phyloP scores from a whole-genome alignment of 2,797 vertebrate genomes.

The Tapirus indicus region DNA sequence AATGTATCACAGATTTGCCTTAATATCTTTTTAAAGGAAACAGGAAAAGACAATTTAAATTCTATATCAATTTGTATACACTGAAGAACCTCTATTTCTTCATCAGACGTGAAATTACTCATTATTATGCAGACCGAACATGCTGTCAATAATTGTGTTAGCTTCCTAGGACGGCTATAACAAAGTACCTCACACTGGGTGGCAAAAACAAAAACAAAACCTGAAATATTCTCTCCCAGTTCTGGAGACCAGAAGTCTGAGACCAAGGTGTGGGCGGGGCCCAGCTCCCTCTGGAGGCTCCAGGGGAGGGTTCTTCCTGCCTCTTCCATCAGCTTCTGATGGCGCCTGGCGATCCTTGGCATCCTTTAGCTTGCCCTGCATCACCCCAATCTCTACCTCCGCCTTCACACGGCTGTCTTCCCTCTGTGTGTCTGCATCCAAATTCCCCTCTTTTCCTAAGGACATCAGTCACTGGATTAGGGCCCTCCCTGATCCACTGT shows the following conservation, averaged over 20 bases:
- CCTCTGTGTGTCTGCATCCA: fast-evolving
- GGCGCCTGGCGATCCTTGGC: neutral
- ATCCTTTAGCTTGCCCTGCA: fast-evolving
- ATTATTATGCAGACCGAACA: fast-evolving
- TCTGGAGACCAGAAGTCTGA: neutral
- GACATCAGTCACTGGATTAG: neutral
- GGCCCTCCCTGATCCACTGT: fast-evolving
- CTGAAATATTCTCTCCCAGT: fast-evolving
- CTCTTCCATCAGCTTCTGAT: neutral
- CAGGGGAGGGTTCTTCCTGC: neutral
- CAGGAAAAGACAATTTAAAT: neutral
- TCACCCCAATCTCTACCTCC: too few relatives aligned
- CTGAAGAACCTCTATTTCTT: neutral
- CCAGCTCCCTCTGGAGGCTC: fast-evolving
- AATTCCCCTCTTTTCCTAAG: neutral
- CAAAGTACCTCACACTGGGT: too few relatives aligned
- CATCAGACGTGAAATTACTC: neutral
- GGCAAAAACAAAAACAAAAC: fast-evolving
- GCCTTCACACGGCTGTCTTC: neutral
- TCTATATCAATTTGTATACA: fast-evolving
- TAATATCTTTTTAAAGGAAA: neutral
- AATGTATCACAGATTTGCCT: neutral
- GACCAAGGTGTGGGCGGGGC: fast-evolving
- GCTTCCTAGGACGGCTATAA: neutral
- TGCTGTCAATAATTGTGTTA: neutral